Evolutionary conservation across 2,113 vertebrate species (phyloP).

Genomic region (Macquaria australasica): DNA sequence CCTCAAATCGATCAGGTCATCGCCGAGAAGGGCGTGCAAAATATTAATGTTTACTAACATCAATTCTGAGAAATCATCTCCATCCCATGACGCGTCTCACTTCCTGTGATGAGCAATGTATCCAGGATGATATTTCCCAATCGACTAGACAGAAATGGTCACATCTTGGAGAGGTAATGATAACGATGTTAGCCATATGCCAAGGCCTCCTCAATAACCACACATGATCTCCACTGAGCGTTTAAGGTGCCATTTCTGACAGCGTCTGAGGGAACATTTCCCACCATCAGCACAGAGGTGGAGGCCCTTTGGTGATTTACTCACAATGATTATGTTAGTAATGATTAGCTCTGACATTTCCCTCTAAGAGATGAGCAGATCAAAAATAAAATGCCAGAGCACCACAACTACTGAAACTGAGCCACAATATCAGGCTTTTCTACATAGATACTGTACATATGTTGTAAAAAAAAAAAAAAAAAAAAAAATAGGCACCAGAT

Average conservation of each 20-base stretch:
- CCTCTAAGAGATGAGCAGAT: conserved; percentile 8
- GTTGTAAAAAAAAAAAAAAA: neutral
- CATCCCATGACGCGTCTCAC: neutral
- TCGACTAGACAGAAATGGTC: neutral
- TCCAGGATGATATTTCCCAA: conserved; percentile 14
- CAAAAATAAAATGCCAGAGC: conserved; percentile 31
- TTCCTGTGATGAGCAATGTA: conserved; percentile 3
- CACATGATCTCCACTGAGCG: neutral
- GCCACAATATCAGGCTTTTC: neutral
- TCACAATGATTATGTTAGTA: conserved; percentile 46
- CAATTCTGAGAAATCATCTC: neutral
- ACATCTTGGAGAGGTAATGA: neutral
- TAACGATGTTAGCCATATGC: conserved; percentile 45
- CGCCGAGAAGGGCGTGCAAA: neutral
- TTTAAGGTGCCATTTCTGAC: conserved; percentile 36
- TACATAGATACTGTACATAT: neutral
- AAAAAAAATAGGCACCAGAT: no score
- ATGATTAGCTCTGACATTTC: conserved; percentile 57
- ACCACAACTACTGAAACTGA: neutral
- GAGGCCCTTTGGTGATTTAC: conserved; percentile 45
- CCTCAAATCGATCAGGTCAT: neutral
- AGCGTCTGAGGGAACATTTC: conserved; percentile 30
- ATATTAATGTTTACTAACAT: neutral
- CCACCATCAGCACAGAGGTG: conserved; percentile 20
- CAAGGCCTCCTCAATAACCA: conserved; percentile 17